These are phyloP conservation scores for Pelvicachromis taeniatus DNA, from an alignment of 2,113 vertebrate species.

Conservation along the genomic window DNA sequence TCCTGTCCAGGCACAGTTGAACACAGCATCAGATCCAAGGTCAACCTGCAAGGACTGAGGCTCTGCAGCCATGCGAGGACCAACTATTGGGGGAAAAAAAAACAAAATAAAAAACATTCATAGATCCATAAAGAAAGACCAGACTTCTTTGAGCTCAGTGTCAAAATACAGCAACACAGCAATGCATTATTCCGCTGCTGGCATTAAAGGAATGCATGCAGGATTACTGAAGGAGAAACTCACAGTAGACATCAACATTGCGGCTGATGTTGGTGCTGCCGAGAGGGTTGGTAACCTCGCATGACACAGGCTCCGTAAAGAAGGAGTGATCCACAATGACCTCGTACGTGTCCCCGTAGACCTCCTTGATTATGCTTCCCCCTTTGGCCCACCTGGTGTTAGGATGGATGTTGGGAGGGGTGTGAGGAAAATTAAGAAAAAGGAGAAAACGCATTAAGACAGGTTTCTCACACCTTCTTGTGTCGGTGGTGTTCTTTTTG, in stretches of 20 bases:
- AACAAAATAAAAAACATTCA: neutral
- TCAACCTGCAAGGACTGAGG: slow-evolving; percentile 94
- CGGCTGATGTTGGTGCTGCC: slow-evolving; percentile 98
- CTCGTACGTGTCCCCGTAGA: slow-evolving; percentile 87
- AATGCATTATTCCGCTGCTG: neutral
- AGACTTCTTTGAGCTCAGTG: neutral
- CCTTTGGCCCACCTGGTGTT: slow-evolving; percentile 92
- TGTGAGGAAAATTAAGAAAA: neutral
- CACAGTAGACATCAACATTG: slow-evolving; percentile 95
- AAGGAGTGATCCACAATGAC: slow-evolving; percentile 93
- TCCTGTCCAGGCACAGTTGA: slow-evolving; percentile 96
- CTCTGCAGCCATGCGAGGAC: slow-evolving; percentile 90
- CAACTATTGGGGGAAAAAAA: slow-evolving; percentile 74
- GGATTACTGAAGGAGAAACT: slow-evolving; percentile 56
- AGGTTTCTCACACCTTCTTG: slow-evolving; percentile 19
- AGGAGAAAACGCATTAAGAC: slow-evolving; percentile 9
- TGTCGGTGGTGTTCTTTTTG: slow-evolving; percentile 44
- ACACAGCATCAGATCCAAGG: slow-evolving; percentile 88
- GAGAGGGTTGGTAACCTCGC: slow-evolving; percentile 92
- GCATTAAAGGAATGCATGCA: neutral
- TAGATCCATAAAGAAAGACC: neutral
- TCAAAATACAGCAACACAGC: neutral
- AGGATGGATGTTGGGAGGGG: neutral
- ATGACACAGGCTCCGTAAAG: slow-evolving; percentile 93
- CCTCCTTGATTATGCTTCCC: slow-evolving; percentile 89